Percentiles rank a stretch among this genome's conserved stretches.
These are phyloP conservation scores for Dolichopus griseipennis DNA, from an alignment of 2,888 invertebrate species.

Conservation along the genomic window DNA sequence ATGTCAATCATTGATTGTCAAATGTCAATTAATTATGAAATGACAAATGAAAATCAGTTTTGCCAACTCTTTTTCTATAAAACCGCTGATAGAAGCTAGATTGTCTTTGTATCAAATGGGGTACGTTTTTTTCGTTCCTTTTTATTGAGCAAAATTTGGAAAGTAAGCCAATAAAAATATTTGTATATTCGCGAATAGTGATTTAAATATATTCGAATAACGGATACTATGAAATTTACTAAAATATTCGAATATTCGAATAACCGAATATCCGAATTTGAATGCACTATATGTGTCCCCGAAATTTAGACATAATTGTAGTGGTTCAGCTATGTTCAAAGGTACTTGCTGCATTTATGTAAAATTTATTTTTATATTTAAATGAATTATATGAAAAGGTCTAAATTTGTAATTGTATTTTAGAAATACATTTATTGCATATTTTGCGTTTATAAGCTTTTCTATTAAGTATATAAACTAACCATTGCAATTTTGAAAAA, in stretches of 20 bases:
- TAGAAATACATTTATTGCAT: too few relatives aligned
- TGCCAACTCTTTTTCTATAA: background rate
- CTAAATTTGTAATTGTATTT: too few relatives aligned
- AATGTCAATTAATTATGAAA: constrained; percentile 8
- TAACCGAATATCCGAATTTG: constrained; percentile 5
- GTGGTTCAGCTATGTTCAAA: too few relatives aligned
- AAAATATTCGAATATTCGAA: constrained; percentile 3
- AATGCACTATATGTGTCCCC: background rate
- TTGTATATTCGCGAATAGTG: constrained; percentile 7
- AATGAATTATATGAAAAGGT: too few relatives aligned
- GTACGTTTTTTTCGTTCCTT: background rate
- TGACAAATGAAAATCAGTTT: constrained; percentile 10
- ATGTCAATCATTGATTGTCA: constrained; percentile 7
- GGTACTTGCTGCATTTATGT: too few relatives aligned
- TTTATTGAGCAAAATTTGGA: background rate
- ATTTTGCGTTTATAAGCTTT: too few relatives aligned
- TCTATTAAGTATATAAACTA: too few relatives aligned
- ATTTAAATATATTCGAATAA: constrained; percentile 8
- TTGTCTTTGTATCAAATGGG: background rate
- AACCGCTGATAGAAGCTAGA: background rate
- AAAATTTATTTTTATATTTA: too few relatives aligned
- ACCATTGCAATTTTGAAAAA: too few relatives aligned
- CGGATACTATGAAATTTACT: background rate
- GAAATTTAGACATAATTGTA: too few relatives aligned
- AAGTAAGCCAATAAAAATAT: background rate